These are phyloP conservation scores for Balaeniceps rex DNA, from an alignment of 2,113 vertebrate genomes.

Conservation along the genomic window DNA sequence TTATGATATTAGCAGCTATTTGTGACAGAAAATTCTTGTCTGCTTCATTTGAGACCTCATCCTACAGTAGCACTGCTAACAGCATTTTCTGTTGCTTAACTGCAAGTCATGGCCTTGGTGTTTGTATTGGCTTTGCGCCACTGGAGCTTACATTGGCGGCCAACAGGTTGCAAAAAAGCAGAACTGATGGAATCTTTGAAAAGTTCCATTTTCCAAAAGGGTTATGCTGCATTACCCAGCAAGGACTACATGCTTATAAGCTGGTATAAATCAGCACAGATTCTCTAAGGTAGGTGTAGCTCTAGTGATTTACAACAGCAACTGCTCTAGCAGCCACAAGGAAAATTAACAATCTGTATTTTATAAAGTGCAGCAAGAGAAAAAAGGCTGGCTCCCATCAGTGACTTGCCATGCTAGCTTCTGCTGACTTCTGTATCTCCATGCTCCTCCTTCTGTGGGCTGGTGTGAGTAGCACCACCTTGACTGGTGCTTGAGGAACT, in stretches of 20 bases:
- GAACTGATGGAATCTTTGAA: neutral
- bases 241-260: neutral
- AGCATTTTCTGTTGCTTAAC: neutral
- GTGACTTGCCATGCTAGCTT: neutral
- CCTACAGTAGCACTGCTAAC: neutral
- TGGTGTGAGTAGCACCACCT: neutral
- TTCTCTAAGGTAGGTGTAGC: neutral
- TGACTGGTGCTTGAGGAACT: neutral
- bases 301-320: neutral
- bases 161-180: neutral
- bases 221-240: neutral
- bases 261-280: neutral
- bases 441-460: neutral
- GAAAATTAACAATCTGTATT: neutral
- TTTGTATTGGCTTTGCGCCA: neutral
- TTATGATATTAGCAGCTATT: conserved; percentile 52
- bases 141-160: neutral
- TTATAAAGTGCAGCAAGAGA: neutral
- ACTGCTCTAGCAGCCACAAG: neutral
- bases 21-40: neutral
- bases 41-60: neutral
- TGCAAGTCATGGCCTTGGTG: neutral
- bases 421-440: neutral
- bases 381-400: neutral
- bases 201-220: neutral